A percentile compares a stretch with the other conserved stretches of the same genome.
Evolutionary conservation across 2,797 vertebrate genomes (phyloP).

Genomic region (Gila robusta): DNA sequence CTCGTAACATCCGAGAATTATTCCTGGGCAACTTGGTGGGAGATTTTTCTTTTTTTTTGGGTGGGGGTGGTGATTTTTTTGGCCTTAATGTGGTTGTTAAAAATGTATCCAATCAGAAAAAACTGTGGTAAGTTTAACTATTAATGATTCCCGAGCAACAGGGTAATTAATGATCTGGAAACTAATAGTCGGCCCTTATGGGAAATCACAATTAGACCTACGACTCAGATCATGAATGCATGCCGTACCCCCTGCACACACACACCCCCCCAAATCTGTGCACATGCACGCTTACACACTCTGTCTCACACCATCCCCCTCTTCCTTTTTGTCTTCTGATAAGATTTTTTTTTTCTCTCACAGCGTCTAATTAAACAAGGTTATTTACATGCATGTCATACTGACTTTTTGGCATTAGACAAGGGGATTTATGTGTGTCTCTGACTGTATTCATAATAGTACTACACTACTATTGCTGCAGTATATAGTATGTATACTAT

Average conservation of each 20-base stretch:
- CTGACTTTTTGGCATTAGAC: conserved; percentile 64
- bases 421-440: conserved; percentile 42
- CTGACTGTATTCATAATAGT: not conserved
- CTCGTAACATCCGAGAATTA: conserved; percentile 15
- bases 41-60: conserved; percentile 63
- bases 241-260: conserved; percentile 13
- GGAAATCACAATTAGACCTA: conserved; percentile 84
- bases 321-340: conserved; percentile 47
- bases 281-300: conserved; percentile 13
- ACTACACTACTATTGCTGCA: not conserved
- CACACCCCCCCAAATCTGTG: not conserved
- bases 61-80: conserved; percentile 65
- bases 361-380: conserved; percentile 80
- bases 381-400: conserved; percentile 81
- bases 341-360: conserved; percentile 53
- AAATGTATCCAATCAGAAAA: conserved; percentile 75
- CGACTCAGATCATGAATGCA: conserved; percentile 74
- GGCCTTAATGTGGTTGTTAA: conserved; percentile 81
- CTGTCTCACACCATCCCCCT: conserved; percentile 44
- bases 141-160: conserved; percentile 85
- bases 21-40: conserved; percentile 71
- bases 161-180: conserved; percentile 85
- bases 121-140: conserved; percentile 82
- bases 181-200: conserved; percentile 77
- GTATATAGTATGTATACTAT: not conserved